Evolutionary conservation across 2,888 invertebrate species (phyloP), one percentile per base, ranked within the genome.

Genomic region (Eubasilissa splendida): DNA sequence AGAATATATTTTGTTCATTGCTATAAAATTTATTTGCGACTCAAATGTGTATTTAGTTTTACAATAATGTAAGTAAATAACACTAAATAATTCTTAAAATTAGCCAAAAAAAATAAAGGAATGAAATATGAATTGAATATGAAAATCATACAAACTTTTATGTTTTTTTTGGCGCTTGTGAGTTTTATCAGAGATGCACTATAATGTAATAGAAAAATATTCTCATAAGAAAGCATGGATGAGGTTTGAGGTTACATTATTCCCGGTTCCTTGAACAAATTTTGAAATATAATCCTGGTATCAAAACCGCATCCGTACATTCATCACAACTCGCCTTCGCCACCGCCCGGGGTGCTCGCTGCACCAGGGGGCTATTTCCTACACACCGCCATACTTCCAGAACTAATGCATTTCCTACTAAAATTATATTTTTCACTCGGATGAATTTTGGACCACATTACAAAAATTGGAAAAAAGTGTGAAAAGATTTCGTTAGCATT

Each of bases 231-330:
- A 42, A 2, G 7, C 42, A 7, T 5, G 42, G 3, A 42, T 42
- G 42, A 42, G 33, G 31, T 63, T 63, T 63, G 63, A 63, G 63
- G 33, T 63, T 63, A 12, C 63, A n/a, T 33, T 63, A 63, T 33
- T 63, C 63, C 63, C 11, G 33, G 42, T 33, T 63, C 63, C 31
- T 33, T 31, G 42, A 63, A 11, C 63, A 42, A 63, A 63, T 63
- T 63, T 63, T 33, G 12, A 42, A 63, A 63, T 63, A 63, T 63
- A 63, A 63, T 63, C 63, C 63, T 63, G 63, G 33, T 63, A 63
- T 63, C 42, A 22, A 31, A 31, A 10, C 63, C 63, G 42, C 63
- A 63, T 63, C 8, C 63, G 33, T 1, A 12, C 63, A 42, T 42
- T 33, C 63, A 63, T 63, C 63, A 33, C 63, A 33, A 31, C 3